Percentiles rank a stretch among this genome's conserved stretches.
phyloP scores from a whole-genome alignment of 2,888 invertebrate species.

The Leptinotarsa tumamoca region DNA sequence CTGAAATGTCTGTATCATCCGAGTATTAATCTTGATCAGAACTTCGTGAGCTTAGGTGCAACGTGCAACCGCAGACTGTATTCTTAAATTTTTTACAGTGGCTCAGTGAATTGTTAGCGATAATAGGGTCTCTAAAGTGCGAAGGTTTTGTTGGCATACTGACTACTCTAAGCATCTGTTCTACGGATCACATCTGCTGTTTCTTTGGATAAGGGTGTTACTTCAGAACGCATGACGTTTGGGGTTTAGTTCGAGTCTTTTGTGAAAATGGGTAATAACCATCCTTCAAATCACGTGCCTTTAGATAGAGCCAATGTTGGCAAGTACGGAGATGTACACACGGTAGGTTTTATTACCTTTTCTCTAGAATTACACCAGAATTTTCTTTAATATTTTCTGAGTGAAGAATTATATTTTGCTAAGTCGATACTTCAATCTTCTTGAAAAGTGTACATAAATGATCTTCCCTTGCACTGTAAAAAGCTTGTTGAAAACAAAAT shows the following conservation, averaged over 20 bases:
- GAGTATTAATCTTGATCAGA: neutral
- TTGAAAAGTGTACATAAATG: no score
- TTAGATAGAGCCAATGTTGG: conserved; percentile 76
- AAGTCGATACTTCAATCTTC: no score
- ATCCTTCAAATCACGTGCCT: conserved; percentile 87
- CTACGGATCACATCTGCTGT: conserved; percentile 58
- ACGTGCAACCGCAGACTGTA: conserved; percentile 29
- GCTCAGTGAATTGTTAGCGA: conserved; percentile 37
- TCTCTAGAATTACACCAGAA: neutral
- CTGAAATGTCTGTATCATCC: neutral
- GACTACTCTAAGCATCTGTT: conserved; percentile 59
- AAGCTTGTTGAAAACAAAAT: no score
- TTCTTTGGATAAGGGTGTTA: conserved; percentile 40
- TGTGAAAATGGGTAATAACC: conserved; percentile 77
- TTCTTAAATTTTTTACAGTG: conserved; percentile 39
- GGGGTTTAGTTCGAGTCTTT: conserved; percentile 36
- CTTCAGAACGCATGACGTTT: conserved; percentile 38
- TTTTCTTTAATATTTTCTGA: neutral
- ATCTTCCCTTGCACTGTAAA: no score
- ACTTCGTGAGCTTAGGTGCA: conserved; percentile 32
- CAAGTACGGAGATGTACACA: conserved; percentile 65
- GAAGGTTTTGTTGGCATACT: conserved; percentile 40
- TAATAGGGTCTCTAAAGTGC: conserved; percentile 22
- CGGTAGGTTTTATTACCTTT: conserved; percentile 59
- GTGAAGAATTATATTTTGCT: neutral